Evolutionary conservation across 2,797 vertebrate genomes (phyloP).

Genomic region (Otus scops): DNA sequence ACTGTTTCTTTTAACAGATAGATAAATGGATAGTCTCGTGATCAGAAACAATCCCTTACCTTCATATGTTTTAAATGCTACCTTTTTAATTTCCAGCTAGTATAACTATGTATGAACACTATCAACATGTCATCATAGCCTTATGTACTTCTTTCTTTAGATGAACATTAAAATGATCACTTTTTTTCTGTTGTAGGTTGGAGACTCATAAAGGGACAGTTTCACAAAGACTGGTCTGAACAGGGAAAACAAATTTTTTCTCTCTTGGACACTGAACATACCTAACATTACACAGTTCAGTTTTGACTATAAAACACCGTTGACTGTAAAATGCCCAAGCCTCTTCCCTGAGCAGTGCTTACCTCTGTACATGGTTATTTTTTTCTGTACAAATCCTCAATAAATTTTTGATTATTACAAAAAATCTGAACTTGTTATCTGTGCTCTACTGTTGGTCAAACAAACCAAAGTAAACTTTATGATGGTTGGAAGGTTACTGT

Average conservation of each 20-base stretch:
- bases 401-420: constrained; percentile 72
- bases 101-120: background rate
- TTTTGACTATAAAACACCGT: constrained; percentile 22
- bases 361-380: constrained; percentile 41
- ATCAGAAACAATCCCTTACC: background rate
- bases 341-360: constrained; percentile 12
- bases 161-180: background rate
- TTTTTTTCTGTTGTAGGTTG: constrained; percentile 71
- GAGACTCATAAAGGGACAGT: constrained; percentile 67
- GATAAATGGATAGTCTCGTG: background rate
- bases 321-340: background rate
- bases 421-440: background rate
- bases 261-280: constrained; percentile 31
- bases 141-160: background rate
- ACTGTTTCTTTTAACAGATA: background rate
- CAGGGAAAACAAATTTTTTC: constrained; percentile 42
- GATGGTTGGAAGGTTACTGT: background rate
- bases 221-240: constrained; percentile 56
- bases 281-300: constrained; percentile 16
- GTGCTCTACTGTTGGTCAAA: background rate
- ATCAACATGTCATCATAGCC: background rate
- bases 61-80: background rate
- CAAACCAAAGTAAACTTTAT: background rate
- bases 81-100: background rate
- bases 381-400: constrained; percentile 69